Percentiles rank a stretch among this genome's conserved stretches.
Conservation (phyloP, 2,888 invertebrate species). For the Brassicogethes aeneus region DNA sequence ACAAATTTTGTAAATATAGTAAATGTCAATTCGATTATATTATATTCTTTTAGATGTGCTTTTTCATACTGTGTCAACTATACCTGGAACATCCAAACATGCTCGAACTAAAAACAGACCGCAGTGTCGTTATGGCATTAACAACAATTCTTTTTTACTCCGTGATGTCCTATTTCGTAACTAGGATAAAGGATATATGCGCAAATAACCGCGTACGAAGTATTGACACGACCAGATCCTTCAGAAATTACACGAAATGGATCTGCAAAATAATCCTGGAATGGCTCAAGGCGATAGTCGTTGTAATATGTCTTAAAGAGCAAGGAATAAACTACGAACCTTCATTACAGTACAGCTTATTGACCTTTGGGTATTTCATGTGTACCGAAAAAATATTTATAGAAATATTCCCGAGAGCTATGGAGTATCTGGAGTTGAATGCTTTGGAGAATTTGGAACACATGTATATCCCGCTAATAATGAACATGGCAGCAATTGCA, state of each 20-base stretch:
- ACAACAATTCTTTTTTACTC: constrained; percentile 38
- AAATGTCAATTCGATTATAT: too few species aligned
- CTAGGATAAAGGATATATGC: constrained; percentile 31
- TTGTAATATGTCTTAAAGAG: constrained; percentile 56
- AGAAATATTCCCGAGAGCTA: constrained; percentile 51
- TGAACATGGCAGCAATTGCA: constrained; percentile 48
- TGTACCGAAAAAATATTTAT: constrained; percentile 61
- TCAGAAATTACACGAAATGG: constrained; percentile 24
- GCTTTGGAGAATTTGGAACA: constrained; percentile 61
- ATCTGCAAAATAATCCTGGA: constrained; percentile 60
- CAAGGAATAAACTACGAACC: constrained; percentile 64
- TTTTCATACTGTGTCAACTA: constrained; percentile 31
- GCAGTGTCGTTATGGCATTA: constrained; percentile 29
- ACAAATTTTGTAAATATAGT: too few species aligned
- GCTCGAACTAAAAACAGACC: constrained; percentile 21
- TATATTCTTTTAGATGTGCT: constrained; percentile 30
- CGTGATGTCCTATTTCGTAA: constrained; percentile 35
- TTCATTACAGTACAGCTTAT: constrained; percentile 50
- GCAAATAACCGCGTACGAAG: constrained; percentile 18
- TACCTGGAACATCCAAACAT: constrained; percentile 12
- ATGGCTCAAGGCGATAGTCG: constrained; percentile 63
- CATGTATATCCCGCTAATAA: constrained; percentile 56
- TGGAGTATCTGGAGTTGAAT: constrained; percentile 49
- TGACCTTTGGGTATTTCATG: constrained; percentile 60
- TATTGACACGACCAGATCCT: constrained; percentile 13